phyloP scores from a whole-genome alignment of 2,888 invertebrate genomes.

The Rotaria socialis region DNA sequence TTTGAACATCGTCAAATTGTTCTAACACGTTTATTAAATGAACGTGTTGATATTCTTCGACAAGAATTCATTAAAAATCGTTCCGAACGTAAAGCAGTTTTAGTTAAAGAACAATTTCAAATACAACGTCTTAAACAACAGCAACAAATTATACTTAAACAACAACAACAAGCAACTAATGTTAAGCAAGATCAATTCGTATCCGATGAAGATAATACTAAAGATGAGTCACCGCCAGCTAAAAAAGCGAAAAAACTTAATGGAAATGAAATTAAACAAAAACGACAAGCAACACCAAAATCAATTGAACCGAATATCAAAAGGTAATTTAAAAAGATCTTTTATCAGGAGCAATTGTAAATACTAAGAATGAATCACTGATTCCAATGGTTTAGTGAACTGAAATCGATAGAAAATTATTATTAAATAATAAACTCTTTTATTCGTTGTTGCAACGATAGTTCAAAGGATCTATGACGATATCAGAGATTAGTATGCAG shows the following conservation, averaged over 20 bases:
- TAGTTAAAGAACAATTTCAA: constrained; percentile 35
- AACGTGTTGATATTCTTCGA: constrained; percentile 25
- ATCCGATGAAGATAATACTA: background rate
- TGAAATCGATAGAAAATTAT: no score
- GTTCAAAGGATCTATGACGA: no score
- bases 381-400: no score
- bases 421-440: no score
- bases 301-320: background rate
- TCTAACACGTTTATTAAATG: constrained; percentile 25
- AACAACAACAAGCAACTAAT: constrained; percentile 10
- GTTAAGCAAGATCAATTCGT: background rate
- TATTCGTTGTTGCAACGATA: no score
- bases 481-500: no score
- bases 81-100: background rate
- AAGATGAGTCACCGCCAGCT: background rate
- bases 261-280: background rate
- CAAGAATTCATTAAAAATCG: constrained; percentile 24
- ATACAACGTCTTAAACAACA: constrained; percentile 28
- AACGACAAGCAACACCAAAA: background rate
- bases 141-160: background rate
- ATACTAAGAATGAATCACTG: no score
- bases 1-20: constrained; percentile 16
- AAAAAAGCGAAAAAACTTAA: background rate
- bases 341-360: no score
- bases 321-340: background rate